Evolutionary conservation across 2,888 invertebrate species (phyloP).

Genomic region (Synanthedon vespiformis): DNA sequence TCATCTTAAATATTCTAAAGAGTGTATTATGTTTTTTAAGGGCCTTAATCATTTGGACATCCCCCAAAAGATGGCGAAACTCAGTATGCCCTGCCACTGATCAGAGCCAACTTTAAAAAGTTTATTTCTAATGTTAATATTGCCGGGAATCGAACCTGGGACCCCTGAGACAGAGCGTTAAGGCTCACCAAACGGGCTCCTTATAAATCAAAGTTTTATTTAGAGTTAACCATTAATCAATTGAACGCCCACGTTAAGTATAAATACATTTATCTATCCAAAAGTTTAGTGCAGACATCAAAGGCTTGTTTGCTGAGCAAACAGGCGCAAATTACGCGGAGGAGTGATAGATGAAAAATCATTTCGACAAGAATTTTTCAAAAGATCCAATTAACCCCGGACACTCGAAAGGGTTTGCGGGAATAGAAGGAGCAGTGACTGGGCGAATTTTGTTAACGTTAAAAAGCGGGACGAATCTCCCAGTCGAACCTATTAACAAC

Average conservation of each 20-base stretch:
- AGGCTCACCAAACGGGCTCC: too few relatives aligned
- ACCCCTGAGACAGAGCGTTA: too few relatives aligned
- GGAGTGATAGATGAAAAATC: slow-evolving; percentile 48
- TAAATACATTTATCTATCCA: neutral
- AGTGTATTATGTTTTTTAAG: too few relatives aligned
- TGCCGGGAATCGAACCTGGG: too few relatives aligned
- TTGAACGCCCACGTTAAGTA: too few relatives aligned
- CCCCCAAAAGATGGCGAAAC: too few relatives aligned
- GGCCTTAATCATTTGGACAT: too few relatives aligned
- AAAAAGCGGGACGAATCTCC: slow-evolving; percentile 35
- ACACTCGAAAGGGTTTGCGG: slow-evolving; percentile 44
- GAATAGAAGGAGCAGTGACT: slow-evolving; percentile 41
- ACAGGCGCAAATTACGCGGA: slow-evolving; percentile 35
- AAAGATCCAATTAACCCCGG: slow-evolving; percentile 53
- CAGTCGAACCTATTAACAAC: slow-evolving; percentile 25
- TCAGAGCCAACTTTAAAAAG: too few relatives aligned
- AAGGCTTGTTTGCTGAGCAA: slow-evolving; percentile 32
- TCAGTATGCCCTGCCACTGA: too few relatives aligned
- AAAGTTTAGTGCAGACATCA: slow-evolving; percentile 17
- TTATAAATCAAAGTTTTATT: slow-evolving; percentile 3
- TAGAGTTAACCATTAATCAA: slow-evolving; percentile 5
- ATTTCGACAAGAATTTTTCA: slow-evolving; percentile 40
- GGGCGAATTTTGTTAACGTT: slow-evolving; percentile 38
- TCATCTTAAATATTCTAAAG: too few relatives aligned
- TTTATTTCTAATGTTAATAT: too few relatives aligned